Evolutionary conservation across 2,113 vertebrate species (phyloP).

Genomic region (Lepus timidus): DNA sequence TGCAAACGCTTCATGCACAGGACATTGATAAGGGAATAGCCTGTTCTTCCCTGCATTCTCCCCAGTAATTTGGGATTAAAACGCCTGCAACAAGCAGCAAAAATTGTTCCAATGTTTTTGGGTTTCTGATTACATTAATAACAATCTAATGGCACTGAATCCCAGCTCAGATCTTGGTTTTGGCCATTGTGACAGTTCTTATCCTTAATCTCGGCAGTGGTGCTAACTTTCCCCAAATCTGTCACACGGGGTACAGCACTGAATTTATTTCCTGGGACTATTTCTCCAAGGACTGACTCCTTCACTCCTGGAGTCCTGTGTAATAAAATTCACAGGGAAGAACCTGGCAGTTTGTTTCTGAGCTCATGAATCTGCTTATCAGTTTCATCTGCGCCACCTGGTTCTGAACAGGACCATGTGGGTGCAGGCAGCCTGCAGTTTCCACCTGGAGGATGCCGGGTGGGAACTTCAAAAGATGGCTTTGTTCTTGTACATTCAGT

Average conservation of each 20-base stretch:
- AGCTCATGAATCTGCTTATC: background rate
- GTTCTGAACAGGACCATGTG: background rate
- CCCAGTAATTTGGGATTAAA: background rate
- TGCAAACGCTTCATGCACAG: background rate
- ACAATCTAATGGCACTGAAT: background rate
- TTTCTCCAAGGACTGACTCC: background rate
- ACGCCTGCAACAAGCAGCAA: background rate
- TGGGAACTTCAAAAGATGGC: background rate
- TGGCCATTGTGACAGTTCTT: background rate
- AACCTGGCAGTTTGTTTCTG: background rate
- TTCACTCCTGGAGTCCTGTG: background rate
- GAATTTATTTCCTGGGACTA: background rate
- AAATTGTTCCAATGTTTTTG: background rate
- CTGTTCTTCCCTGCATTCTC: background rate
- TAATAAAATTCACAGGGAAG: background rate
- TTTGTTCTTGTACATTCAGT: background rate
- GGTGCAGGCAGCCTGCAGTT: rapidly evolving
- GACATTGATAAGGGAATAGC: no score
- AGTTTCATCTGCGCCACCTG: rapidly evolving
- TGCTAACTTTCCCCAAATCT: background rate
- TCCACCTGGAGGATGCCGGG: background rate
- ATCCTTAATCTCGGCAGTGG: rapidly evolving
- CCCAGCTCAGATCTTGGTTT: background rate
- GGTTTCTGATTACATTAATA: background rate
- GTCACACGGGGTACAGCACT: background rate